phyloP scores from a whole-genome alignment of 1,140 invertebrate species.

The Pseudomyrmex sp. region DNA sequence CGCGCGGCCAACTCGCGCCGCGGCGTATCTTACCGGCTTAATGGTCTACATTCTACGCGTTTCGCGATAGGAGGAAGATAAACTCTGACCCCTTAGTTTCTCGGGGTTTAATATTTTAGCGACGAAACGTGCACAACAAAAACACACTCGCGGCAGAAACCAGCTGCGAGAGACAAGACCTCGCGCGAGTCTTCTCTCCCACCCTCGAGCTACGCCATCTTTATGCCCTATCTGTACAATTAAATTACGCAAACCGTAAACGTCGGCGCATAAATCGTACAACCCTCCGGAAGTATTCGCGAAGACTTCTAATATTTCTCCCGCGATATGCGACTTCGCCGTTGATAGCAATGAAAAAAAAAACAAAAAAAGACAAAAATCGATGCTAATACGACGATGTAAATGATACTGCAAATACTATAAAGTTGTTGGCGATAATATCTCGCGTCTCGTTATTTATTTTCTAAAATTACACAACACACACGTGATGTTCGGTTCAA shows the following conservation, averaged over 20 bases:
- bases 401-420: not conserved
- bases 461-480: not conserved
- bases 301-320: not conserved
- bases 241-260: slow-evolving; percentile 80
- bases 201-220: slow-evolving; percentile 65
- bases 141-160: slow-evolving; percentile 33
- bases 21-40: slow-evolving; percentile 19
- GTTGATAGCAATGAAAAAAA: not conserved
- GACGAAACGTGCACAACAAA: slow-evolving; percentile 57
- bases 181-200: slow-evolving; percentile 22
- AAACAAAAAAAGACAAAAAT: not conserved
- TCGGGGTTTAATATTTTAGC: slow-evolving; percentile 53
- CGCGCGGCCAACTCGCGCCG: not conserved
- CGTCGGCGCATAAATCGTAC: slow-evolving; percentile 75
- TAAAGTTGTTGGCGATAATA: not conserved
- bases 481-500: not conserved
- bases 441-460: too few relatives aligned
- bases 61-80: slow-evolving; percentile 46
- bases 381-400: not conserved
- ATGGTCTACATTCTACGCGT: slow-evolving; percentile 49
- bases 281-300: not conserved
- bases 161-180: slow-evolving; percentile 44
- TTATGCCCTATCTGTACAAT: slow-evolving; percentile 79
- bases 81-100: slow-evolving; percentile 46
- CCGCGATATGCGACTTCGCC: too few relatives aligned